Evolutionary conservation across 2,113 vertebrate species (phyloP).

Genomic region (Cebus imitator): DNA sequence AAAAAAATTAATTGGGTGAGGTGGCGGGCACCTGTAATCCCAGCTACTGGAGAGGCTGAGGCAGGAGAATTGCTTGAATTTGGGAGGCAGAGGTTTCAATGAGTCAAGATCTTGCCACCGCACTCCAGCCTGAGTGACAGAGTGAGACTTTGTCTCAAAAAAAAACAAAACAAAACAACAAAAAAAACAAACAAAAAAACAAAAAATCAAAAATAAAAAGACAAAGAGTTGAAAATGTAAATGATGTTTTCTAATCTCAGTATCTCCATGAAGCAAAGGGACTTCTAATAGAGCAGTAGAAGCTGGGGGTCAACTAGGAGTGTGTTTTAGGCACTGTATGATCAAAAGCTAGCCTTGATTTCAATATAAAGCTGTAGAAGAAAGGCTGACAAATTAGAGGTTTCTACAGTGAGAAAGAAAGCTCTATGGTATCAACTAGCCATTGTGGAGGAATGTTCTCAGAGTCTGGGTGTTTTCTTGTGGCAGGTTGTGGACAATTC

Average conservation of each 20-base stretch:
- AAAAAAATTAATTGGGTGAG: no score
- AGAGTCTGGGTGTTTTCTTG: not conserved
- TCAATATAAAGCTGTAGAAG: not conserved
- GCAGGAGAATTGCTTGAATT: no score
- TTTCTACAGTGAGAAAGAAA: not conserved
- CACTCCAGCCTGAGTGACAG: no score
- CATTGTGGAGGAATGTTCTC: not conserved
- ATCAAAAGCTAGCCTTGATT: not conserved
- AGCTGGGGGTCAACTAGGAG: not conserved
- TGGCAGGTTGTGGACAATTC: not conserved
- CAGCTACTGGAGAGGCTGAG: no score
- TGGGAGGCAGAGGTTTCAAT: rapidly evolving
- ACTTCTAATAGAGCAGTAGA: not conserved
- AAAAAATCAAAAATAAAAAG: not conserved
- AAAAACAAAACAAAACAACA: no score
- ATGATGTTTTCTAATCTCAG: not conserved
- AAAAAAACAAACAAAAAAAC: no score
- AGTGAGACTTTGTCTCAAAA: no score
- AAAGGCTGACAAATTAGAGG: not conserved
- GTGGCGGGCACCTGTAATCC: no score
- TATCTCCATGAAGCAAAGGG: not conserved
- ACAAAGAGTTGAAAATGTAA: not conserved
- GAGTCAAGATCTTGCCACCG: rapidly evolving
- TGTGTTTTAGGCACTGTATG: not conserved
- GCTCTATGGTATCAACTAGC: not conserved